phyloP scores from a whole-genome alignment of 2,797 vertebrate genomes.

The Allenopithecus nigroviridis region DNA sequence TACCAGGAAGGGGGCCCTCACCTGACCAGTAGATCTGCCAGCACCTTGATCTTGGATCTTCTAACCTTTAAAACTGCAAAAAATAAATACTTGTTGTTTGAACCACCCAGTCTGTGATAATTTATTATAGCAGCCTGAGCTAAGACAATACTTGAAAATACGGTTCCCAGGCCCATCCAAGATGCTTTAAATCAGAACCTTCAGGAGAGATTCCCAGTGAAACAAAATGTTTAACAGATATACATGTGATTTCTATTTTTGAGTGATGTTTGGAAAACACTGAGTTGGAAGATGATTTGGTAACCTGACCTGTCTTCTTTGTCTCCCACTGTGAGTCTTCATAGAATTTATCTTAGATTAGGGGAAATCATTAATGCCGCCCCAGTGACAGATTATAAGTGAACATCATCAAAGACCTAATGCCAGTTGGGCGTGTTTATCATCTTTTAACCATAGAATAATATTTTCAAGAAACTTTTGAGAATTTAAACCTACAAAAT shows the following conservation, averaged over 20 bases:
- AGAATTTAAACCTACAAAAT: background rate
- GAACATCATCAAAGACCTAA: background rate
- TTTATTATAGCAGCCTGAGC: background rate
- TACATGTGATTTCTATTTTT: background rate
- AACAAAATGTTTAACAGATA: background rate
- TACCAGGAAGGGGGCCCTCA: background rate
- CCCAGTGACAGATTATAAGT: background rate
- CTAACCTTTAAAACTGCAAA: background rate
- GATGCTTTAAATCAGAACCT: background rate
- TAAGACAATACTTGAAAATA: background rate
- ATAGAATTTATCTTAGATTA: background rate
- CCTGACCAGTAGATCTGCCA: background rate
- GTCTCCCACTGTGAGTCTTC: background rate
- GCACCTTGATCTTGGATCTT: background rate
- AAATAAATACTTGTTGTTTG: background rate
- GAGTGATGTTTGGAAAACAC: background rate
- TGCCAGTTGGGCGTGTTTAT: background rate
- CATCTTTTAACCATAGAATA: background rate
- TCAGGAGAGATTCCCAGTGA: background rate
- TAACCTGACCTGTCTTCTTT: background rate
- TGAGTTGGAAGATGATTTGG: background rate
- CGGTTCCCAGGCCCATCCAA: background rate
- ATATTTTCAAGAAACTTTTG: background rate
- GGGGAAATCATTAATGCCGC: background rate
- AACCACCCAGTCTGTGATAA: background rate